These are phyloP conservation scores for Nomada flava DNA, from an alignment of 2,888 invertebrate genomes.

Conservation along the genomic window DNA sequence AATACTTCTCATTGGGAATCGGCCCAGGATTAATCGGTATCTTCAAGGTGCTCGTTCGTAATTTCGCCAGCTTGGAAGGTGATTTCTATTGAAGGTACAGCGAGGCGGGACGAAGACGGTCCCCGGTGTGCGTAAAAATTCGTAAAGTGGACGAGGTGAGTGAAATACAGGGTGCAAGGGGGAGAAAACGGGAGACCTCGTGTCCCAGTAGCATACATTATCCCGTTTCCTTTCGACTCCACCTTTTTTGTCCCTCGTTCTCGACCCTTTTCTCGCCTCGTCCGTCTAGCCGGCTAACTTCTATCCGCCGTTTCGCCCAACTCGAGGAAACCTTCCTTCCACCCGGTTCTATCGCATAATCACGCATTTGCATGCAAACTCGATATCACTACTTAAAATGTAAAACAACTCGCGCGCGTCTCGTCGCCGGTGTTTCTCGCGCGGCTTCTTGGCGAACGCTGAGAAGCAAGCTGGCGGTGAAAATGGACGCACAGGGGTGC, in stretches of 20 bases:
- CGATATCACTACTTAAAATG: conserved; percentile 85
- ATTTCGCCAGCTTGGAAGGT: conserved; percentile 52
- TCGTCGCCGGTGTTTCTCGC: conserved; percentile 43
- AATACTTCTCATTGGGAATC: background rate
- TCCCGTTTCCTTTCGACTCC: conserved; percentile 63
- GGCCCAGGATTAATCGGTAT: conserved; percentile 50
- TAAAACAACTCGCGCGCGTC: conserved; percentile 81
- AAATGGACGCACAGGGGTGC: background rate
- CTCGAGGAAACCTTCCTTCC: conserved; percentile 63
- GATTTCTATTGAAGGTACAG: conserved; percentile 29
- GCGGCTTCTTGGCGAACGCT: conserved; percentile 40
- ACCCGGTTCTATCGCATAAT: conserved; percentile 82
- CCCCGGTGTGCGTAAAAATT: conserved; percentile 65
- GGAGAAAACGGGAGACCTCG: conserved; percentile 38
- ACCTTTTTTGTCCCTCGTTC: conserved; percentile 51
- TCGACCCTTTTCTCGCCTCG: conserved; percentile 33
- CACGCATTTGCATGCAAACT: conserved; percentile 87
- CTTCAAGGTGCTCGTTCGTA: conserved; percentile 27
- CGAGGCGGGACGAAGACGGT: conserved; percentile 57
- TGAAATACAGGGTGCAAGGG: background rate
- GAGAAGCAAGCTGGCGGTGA: conserved; percentile 39
- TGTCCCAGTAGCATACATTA: conserved; percentile 78
- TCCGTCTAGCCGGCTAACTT: conserved; percentile 33
- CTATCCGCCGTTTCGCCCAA: conserved; percentile 28
- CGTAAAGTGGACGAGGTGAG: conserved; percentile 41